Percentiles rank a stretch among this genome's conserved stretches.
These are phyloP conservation scores for Papilio demoleus DNA, from an alignment of 2,888 invertebrate genomes.

Conservation along the genomic window DNA sequence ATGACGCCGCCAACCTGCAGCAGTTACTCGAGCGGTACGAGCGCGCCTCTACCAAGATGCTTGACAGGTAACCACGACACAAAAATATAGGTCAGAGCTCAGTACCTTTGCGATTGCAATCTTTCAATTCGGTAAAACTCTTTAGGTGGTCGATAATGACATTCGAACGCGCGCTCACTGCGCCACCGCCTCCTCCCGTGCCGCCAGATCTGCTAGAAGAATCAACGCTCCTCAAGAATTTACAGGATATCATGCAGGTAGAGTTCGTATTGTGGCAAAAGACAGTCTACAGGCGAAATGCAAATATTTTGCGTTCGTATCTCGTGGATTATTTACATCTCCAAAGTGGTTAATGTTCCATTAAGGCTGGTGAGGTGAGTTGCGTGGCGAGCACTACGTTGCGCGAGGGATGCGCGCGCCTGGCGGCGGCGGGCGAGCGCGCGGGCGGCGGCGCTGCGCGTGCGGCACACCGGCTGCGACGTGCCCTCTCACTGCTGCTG, in stretches of 20 bases:
- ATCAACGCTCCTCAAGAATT: constrained; percentile 89
- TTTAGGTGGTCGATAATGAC: constrained; percentile 97
- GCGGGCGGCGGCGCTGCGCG: constrained; percentile 74
- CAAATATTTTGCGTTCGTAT: background rate
- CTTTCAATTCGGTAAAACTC: background rate
- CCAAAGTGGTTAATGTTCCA: background rate
- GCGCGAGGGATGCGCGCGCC: constrained; percentile 63
- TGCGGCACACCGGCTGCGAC: constrained; percentile 71
- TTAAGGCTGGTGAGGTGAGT: constrained; percentile 63
- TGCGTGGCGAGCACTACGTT: constrained; percentile 61
- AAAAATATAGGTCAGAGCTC: background rate
- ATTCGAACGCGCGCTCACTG: constrained; percentile 89
- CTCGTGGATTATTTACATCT: background rate
- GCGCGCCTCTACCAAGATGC: constrained; percentile 98
- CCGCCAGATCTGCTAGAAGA: constrained; percentile 75
- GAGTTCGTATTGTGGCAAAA: too few species aligned
- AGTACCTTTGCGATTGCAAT: background rate
- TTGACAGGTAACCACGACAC: constrained; percentile 88
- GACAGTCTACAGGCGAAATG: too few species aligned
- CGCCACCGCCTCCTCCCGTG: constrained; percentile 83
- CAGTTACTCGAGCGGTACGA: constrained; percentile 96
- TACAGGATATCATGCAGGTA: constrained; percentile 91
- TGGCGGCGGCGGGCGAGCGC: constrained; percentile 69
- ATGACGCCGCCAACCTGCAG: constrained; percentile 94
- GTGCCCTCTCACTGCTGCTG: constrained; percentile 71